Conservation (phyloP, 2,888 invertebrate genomes). For the Agrochola macilenta region DNA sequence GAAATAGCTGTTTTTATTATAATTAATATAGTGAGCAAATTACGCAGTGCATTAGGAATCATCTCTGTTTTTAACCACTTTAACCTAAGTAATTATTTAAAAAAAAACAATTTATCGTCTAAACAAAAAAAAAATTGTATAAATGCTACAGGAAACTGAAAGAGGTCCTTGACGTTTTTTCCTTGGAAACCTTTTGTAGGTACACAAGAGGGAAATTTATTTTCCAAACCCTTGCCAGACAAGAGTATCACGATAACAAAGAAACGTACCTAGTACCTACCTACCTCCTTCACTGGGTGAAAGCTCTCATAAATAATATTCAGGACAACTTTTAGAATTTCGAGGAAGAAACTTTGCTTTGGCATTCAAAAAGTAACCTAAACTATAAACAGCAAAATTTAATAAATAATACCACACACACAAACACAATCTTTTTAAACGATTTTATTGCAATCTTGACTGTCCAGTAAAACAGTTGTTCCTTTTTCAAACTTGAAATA, state of each 20-base stretch:
- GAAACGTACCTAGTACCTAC: neutral
- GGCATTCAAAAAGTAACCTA: neutral
- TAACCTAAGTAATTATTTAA: neutral
- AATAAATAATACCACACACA: conserved; percentile 9
- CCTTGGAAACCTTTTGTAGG: neutral
- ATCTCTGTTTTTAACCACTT: neutral
- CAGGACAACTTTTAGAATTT: neutral
- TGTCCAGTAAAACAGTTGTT: conserved; percentile 27
- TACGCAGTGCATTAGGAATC: neutral
- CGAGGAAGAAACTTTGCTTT: neutral
- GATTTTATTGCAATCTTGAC: conserved; percentile 4
- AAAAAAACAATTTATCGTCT: neutral
- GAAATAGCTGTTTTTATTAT: neutral
- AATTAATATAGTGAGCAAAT: neutral
- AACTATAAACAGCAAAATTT: neutral
- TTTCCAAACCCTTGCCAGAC: neutral
- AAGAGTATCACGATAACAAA: conserved; percentile 20
- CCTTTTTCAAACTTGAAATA: conserved; percentile 56
- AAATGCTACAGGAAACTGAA: conserved; percentile 11
- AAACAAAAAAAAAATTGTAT: neutral
- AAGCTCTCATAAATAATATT: conserved; percentile 12
- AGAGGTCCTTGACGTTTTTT: conserved; percentile 15
- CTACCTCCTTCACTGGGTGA: neutral
- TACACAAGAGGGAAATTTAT: conserved; percentile 16
- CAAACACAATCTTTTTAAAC: conserved; percentile 3